These are phyloP conservation scores for Silvanus unidentatus DNA, from an alignment of 2,888 invertebrate species.

Conservation along the genomic window DNA sequence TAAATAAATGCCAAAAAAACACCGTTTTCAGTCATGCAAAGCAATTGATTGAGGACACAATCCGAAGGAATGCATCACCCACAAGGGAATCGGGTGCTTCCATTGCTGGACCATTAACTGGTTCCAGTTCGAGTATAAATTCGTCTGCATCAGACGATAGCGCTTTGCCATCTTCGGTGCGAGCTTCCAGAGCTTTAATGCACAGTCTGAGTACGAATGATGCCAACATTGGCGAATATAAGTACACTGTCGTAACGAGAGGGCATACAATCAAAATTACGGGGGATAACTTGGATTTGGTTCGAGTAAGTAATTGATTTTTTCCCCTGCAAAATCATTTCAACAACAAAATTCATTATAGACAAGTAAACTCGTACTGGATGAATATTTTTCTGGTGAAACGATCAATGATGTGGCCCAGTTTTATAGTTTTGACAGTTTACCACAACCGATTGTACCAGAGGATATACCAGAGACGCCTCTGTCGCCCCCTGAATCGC, in stretches of 20 bases:
- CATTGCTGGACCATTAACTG: constrained; percentile 52
- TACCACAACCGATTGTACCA: constrained; percentile 38
- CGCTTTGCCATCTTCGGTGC: constrained; percentile 48
- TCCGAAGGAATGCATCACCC: constrained; percentile 89
- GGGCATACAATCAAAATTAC: constrained; percentile 80
- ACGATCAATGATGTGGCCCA: constrained; percentile 43
- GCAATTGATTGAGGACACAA: constrained; percentile 90
- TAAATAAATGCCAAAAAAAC: constrained; percentile 4
- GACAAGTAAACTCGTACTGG: constrained; percentile 82
- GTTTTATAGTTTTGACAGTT: constrained; percentile 44
- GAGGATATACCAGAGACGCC: constrained; percentile 32
- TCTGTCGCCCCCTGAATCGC: constrained; percentile 38
- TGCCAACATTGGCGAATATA: constrained; percentile 79
- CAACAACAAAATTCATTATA: constrained; percentile 38
- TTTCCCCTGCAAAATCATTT: no score
- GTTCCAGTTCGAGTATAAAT: constrained; percentile 73
- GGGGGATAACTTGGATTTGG: constrained; percentile 77
- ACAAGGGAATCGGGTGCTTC: constrained; percentile 62
- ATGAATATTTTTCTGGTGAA: constrained; percentile 68
- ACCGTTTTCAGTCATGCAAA: constrained; percentile 93
- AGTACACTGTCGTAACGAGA: constrained; percentile 76
- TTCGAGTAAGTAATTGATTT: constrained; percentile 66
- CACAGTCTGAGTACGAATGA: constrained; percentile 80
- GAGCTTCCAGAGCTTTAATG: constrained; percentile 57
- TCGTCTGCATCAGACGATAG: constrained; percentile 66